Conservation (phyloP, 2,797 vertebrate genomes). For the Hephaestus fuliginosus region DNA sequence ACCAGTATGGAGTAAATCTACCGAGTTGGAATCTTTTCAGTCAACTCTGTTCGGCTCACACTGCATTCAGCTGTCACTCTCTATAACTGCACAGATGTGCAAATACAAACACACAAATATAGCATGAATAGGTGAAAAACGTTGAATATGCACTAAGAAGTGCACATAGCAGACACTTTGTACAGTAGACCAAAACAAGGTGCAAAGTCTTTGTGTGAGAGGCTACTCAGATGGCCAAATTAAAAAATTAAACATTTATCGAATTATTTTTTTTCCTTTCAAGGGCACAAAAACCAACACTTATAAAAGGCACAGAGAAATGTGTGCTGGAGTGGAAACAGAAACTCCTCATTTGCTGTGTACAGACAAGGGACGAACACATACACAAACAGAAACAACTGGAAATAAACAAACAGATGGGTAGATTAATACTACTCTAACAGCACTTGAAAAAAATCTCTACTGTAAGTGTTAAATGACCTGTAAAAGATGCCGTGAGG, state of each 20-base stretch:
- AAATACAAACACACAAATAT: neutral
- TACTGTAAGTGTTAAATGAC: neutral
- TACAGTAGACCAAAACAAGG: conserved; percentile 4
- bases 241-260: conserved; percentile 34
- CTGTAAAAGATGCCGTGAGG: neutral
- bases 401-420: neutral
- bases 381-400: neutral
- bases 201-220: neutral
- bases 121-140: neutral
- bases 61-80: conserved; percentile 49
- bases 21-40: conserved; percentile 48
- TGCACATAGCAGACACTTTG: conserved; percentile 18
- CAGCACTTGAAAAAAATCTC: neutral
- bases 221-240: conserved; percentile 13
- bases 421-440: neutral
- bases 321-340: neutral
- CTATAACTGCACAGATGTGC: conserved; percentile 32
- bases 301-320: neutral
- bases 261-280: conserved; percentile 11
- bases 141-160: conserved; percentile 12
- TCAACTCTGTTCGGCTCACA: conserved; percentile 19
- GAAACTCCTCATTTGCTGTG: neutral
- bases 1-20: conserved; percentile 36
- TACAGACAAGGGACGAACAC: neutral
- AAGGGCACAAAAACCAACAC: neutral